A percentile compares a stretch with the other conserved stretches of the same genome.
Evolutionary conservation across 2,888 invertebrate species (phyloP).

Genomic region (Stratiomys singularior): DNA sequence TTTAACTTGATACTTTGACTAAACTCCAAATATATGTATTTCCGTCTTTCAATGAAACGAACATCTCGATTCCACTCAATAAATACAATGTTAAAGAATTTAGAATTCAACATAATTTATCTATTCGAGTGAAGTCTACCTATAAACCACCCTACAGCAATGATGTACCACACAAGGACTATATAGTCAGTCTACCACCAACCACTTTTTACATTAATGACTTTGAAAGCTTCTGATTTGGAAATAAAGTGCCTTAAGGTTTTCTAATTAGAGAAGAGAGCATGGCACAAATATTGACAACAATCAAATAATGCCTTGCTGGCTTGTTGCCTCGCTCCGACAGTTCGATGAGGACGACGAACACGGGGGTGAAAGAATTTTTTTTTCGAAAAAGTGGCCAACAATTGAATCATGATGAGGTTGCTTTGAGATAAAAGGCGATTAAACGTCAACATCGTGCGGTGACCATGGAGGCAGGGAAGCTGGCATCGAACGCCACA

Average conservation of each 20-base stretch:
- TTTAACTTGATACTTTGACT: no score
- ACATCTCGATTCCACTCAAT: background rate
- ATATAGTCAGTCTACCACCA: background rate
- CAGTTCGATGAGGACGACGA: background rate
- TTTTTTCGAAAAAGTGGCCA: conserved; percentile 32
- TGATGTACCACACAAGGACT: background rate
- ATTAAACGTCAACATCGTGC: conserved; percentile 32
- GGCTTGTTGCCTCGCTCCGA: background rate
- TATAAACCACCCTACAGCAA: background rate
- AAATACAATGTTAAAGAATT: background rate
- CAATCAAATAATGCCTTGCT: conserved; percentile 40
- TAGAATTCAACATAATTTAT: conserved; percentile 20
- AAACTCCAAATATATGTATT: no score
- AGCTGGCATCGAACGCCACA: conserved; percentile 14
- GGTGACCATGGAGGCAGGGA: conserved; percentile 14
- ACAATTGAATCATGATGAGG: conserved; percentile 41
- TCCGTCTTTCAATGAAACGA: conserved; percentile 5
- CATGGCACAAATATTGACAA: conserved; percentile 42
- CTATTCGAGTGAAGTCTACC: background rate
- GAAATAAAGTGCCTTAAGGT: conserved; percentile 42
- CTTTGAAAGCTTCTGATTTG: conserved; percentile 43
- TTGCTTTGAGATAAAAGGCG: conserved; percentile 38
- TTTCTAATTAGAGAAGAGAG: conserved; percentile 43
- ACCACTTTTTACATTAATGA: conserved; percentile 9
- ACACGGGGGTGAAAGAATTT: background rate